phyloP scores from a whole-genome alignment of 2,888 invertebrate species.

The Troides helena region DNA sequence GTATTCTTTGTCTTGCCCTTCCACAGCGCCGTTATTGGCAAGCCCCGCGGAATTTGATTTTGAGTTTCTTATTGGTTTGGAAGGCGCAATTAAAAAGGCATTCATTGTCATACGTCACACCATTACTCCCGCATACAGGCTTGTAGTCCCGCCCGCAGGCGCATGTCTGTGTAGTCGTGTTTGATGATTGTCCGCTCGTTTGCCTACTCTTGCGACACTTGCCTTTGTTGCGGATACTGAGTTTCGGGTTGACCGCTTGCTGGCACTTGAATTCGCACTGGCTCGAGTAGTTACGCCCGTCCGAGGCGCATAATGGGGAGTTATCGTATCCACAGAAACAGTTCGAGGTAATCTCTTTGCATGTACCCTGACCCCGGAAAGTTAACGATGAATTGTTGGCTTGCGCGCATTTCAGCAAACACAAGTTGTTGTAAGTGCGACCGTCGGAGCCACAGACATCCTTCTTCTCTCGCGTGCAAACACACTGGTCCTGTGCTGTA shows the following conservation, averaged over 20 bases:
- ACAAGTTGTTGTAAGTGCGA: constrained; percentile 83
- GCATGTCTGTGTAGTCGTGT: constrained; percentile 14
- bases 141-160: constrained; percentile 33
- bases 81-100: constrained; percentile 45
- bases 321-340: constrained; percentile 34
- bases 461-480: constrained; percentile 45
- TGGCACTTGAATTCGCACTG: constrained; percentile 39
- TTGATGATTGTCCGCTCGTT: not conserved
- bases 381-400: constrained; percentile 30
- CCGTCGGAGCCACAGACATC: constrained; percentile 88
- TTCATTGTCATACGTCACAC: constrained; percentile 42
- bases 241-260: constrained; percentile 23
- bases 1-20: too few relatives aligned
- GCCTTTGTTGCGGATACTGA: constrained; percentile 29
- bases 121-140: constrained; percentile 51
- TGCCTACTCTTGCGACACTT: constrained; percentile 29
- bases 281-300: constrained; percentile 47
- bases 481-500: constrained; percentile 47
- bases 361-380: constrained; percentile 33
- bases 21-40: too few relatives aligned
- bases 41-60: too few relatives aligned
- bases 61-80: too few relatives aligned
- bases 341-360: constrained; percentile 34
- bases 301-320: constrained; percentile 47
- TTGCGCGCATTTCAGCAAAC: constrained; percentile 79